Evolutionary conservation across 2,888 invertebrate species (phyloP), one percentile per base, ranked within the genome.

Genomic region (Fragum fragum): DNA sequence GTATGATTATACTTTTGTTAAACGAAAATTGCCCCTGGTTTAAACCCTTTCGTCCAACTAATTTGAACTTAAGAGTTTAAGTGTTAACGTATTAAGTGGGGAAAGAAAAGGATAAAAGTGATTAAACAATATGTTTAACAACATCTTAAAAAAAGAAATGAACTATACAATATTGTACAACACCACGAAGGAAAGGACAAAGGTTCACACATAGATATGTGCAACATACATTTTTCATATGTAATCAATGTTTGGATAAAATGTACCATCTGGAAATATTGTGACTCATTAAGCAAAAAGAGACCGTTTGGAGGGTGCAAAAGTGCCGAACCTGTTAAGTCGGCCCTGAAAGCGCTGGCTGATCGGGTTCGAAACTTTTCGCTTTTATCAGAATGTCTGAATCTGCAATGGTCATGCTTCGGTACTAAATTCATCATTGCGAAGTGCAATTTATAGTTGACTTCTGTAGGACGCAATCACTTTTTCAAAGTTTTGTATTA

Each of bases 61-160:
- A 36, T 36, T 36, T 9, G 32, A 36, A 36, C 32, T 9, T 36
- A 36, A 6, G 32, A 9, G 9, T 36, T 36, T 36, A n/a, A 59
- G 42, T 73, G 73, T 47, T 70, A 53, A 52, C 39, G 18, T 59
- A 59, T 57, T 59, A 59, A 71, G 75, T 71, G 69, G 81, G 81
- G 78, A 82, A 81, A 77, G 81, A 82, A 82, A 82, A 82, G 81
- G 81, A 82, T 82, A 82, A 57, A 66, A 42, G 63, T 63, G 63
- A 63, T 36, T 32, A 63, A 63, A 29, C 28, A 18, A n/a, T 32
- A n/a, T 18, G 14, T 63, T 28, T 29, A 63, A 63, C 63, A 63
- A 63, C 63, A 63, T 36, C 32, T 63, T 63, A 23, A 36, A 16
- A 18, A 32, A 63, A 16, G 32, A 36, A 29, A 63, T n/a, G 63